Evolutionary conservation across 2,113 vertebrate genomes (phyloP).

Genomic region (Sturnus vulgaris): DNA sequence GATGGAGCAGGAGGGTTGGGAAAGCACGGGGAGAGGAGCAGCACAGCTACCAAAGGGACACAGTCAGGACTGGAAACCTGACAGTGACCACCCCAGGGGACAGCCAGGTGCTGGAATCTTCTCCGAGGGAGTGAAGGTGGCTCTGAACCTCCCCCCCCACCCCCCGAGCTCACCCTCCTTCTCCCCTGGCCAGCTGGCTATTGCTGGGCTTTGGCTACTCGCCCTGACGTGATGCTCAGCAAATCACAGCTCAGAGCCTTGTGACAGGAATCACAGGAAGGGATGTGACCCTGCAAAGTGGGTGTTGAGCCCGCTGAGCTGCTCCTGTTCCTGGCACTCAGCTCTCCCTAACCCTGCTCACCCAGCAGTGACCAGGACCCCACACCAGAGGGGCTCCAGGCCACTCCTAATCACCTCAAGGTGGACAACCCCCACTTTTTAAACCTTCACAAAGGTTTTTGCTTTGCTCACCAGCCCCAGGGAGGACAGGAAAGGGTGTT

Average conservation of each 20-base stretch:
- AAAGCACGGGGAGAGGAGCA: background rate
- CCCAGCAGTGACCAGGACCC: accelerated
- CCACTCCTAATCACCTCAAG: background rate
- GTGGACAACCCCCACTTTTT: too few species aligned
- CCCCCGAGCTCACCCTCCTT: background rate
- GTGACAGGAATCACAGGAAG: background rate
- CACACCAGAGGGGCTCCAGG: accelerated
- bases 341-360: background rate
- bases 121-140: background rate
- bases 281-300: background rate
- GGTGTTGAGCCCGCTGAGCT: accelerated
- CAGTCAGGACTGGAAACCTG: background rate
- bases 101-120: background rate
- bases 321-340: background rate
- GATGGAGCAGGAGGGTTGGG: background rate
- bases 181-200: background rate
- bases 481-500: background rate
- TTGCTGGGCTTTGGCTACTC: background rate
- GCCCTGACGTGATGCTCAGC: background rate
- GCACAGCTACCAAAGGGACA: background rate
- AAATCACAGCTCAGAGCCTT: background rate
- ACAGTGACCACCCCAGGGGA: background rate
- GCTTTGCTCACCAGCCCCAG: background rate
- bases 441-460: background rate
- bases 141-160: background rate